These are phyloP conservation scores for Scartelaos histophorus DNA, from an alignment of 2,113 vertebrate species.

Conservation along the genomic window DNA sequence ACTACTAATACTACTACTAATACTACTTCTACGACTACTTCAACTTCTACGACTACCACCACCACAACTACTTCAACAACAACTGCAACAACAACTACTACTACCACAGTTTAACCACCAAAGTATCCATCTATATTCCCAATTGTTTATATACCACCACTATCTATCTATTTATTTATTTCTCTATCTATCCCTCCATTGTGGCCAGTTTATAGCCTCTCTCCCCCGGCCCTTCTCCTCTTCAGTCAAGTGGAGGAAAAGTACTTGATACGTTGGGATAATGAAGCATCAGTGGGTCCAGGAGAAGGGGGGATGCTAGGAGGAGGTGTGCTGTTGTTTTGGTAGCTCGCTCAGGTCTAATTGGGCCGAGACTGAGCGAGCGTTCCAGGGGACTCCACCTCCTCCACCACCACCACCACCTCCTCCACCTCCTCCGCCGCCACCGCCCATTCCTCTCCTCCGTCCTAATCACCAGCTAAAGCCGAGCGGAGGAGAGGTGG, in stretches of 20 bases:
- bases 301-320: not conserved
- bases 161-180: too few relatives aligned
- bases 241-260: constrained; percentile 9
- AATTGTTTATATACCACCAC: not conserved
- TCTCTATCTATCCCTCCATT: not conserved
- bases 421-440: too few relatives aligned
- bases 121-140: too few relatives aligned
- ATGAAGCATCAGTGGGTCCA: constrained; percentile 38
- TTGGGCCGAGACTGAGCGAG: constrained; percentile 32
- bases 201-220: not conserved
- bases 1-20: too few relatives aligned
- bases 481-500: constrained; percentile 45
- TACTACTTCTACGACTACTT: too few relatives aligned
- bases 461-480: constrained; percentile 54
- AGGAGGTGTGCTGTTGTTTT: constrained; percentile 33
- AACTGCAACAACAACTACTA: too few relatives aligned
- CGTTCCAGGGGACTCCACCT: constrained; percentile 2
- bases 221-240: not conserved
- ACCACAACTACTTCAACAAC: not conserved
- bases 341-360: constrained; percentile 21
- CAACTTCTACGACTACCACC: not conserved
- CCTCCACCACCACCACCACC: constrained; percentile 28
- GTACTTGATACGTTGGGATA: constrained; percentile 22
- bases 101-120: not conserved
- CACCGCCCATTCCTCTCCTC: constrained; percentile 28